These are phyloP conservation scores for Microhierax caerulescens DNA, from an alignment of 2,797 vertebrate species.

Conservation along the genomic window DNA sequence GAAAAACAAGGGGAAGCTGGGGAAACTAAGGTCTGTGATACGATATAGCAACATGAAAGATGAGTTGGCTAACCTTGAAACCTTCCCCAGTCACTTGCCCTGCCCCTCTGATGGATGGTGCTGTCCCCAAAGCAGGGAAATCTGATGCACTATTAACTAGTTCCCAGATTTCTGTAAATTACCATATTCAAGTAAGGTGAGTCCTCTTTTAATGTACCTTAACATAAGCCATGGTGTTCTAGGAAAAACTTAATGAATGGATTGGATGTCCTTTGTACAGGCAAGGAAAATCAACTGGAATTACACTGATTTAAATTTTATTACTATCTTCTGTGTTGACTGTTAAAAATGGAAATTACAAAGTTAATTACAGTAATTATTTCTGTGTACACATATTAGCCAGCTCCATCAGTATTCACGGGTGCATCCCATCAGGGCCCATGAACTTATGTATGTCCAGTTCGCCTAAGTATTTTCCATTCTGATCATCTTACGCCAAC, in stretches of 20 bases:
- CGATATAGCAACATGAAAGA: background rate
- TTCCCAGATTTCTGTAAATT: background rate
- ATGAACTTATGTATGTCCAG: background rate
- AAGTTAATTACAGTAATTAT: background rate
- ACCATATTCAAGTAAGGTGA: background rate
- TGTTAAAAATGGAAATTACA: background rate
- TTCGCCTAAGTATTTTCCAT: background rate
- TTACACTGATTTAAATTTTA: background rate
- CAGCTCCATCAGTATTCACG: background rate
- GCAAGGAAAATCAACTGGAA: background rate
- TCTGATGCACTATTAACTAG: background rate
- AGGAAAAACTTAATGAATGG: background rate
- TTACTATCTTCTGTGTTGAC: background rate
- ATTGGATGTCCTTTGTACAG: background rate
- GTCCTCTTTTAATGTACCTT: background rate
- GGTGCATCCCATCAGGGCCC: background rate
- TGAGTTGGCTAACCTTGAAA: background rate
- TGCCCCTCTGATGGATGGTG: background rate
- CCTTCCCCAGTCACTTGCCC: background rate
- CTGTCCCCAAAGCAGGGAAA: background rate
- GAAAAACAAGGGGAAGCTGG: background rate
- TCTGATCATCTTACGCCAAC: background rate
- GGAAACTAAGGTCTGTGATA: background rate
- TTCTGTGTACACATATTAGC: background rate
- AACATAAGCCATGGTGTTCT: background rate